A percentile compares a stretch with the other conserved stretches of the same genome.
These are phyloP conservation scores for Adelognathus sp. DNA, from an alignment of 2,888 invertebrate species.

Conservation along the genomic window DNA sequence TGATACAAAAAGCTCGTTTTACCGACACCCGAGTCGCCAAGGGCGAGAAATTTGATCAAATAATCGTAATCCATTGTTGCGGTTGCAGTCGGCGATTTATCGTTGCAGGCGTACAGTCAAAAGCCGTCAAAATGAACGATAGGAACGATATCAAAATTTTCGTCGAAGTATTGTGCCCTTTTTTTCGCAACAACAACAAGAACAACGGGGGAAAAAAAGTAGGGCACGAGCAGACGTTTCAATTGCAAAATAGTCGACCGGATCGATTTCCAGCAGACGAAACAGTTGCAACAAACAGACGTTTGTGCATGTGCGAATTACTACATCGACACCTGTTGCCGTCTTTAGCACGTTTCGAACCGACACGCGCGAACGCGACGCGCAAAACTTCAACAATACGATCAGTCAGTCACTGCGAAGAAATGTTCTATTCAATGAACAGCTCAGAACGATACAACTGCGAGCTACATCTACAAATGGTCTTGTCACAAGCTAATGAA, in stretches of 20 bases:
- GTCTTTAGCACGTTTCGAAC: conserved; percentile 49
- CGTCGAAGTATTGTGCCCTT: neutral
- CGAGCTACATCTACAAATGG: conserved; percentile 8
- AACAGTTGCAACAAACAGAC: conserved; percentile 37
- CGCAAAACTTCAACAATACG: neutral
- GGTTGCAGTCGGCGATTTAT: neutral
- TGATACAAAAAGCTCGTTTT: conserved; percentile 98
- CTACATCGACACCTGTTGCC: conserved; percentile 73
- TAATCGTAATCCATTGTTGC: conserved; percentile 92
- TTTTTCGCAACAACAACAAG: conserved; percentile 3
- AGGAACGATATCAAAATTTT: neutral
- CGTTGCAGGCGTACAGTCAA: neutral
- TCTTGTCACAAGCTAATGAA: conserved; percentile 46
- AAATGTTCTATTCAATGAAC: neutral
- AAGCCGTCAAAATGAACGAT: neutral
- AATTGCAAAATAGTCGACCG: conserved; percentile 28
- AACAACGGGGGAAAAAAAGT: conserved; percentile 12
- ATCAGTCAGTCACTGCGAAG: neutral
- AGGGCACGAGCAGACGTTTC: conserved; percentile 5
- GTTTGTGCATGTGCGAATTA: conserved; percentile 41
- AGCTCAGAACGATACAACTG: neutral
- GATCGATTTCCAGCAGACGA: conserved; percentile 25
- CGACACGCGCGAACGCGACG: conserved; percentile 22
- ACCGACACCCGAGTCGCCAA: conserved; percentile 98
- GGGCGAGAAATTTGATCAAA: conserved; percentile 94